Evolutionary conservation across 2,113 vertebrate genomes (phyloP).

Genomic region (Telmatochromis bifrenatus): DNA sequence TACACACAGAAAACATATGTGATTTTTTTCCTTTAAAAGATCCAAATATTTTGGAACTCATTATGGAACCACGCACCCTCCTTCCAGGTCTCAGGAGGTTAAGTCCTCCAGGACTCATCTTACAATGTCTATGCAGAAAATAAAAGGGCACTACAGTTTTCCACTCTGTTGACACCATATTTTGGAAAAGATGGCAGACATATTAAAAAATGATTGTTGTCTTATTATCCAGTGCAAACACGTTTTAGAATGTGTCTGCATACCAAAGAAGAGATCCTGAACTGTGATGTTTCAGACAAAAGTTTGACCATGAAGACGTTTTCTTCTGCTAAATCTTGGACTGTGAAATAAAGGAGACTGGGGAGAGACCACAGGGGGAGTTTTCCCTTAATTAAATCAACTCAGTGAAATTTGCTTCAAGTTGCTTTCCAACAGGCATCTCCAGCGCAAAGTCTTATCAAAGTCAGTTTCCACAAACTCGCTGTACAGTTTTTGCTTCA

Average conservation of each 20-base stretch:
- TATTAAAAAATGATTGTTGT: background rate
- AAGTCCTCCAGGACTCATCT: background rate
- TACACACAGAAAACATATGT: background rate
- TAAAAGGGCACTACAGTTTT: background rate
- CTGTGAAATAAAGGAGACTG: background rate
- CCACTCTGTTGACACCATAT: background rate
- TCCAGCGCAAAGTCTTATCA: slow-evolving; percentile 8
- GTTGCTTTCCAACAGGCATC: slow-evolving; percentile 11
- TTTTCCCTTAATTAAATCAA: slow-evolving; percentile 9
- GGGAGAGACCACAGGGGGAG: background rate
- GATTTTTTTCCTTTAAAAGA: background rate
- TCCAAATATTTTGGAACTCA: background rate
- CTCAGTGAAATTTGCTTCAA: background rate
- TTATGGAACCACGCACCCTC: background rate
- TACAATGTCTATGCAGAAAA: background rate
- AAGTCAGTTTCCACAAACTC: slow-evolving; percentile 37
- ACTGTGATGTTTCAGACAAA: background rate
- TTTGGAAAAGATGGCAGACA: background rate
- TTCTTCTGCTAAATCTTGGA: background rate
- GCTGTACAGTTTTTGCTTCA: slow-evolving; percentile 28
- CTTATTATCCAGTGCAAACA: background rate
- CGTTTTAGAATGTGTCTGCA: background rate
- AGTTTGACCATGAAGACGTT: background rate
- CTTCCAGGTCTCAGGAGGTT: background rate
- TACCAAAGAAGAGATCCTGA: background rate